phyloP scores from a whole-genome alignment of 1,140 invertebrate species.

The Nephila pilipes region DNA sequence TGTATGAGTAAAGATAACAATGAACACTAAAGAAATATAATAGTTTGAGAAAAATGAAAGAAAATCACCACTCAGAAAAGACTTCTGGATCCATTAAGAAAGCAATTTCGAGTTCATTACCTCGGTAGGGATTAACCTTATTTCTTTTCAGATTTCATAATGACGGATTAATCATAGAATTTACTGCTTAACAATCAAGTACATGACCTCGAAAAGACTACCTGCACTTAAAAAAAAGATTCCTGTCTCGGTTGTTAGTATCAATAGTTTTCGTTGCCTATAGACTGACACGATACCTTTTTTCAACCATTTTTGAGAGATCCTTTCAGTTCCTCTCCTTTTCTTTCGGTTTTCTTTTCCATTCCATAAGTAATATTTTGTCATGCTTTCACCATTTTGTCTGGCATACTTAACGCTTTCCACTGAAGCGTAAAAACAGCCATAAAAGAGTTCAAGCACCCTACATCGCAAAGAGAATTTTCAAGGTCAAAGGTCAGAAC shows the following conservation, averaged over 20 bases:
- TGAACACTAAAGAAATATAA: not conserved
- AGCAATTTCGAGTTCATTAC: slow-evolving; percentile 31
- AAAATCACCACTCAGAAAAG: slow-evolving; percentile 1
- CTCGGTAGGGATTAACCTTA: not conserved
- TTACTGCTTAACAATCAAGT: slow-evolving; percentile 3
- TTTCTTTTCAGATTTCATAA: slow-evolving; percentile 20
- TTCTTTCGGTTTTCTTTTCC: not conserved
- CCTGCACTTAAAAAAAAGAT: not conserved
- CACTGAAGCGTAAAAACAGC: slow-evolving; percentile 17
- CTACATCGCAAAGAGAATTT: not conserved
- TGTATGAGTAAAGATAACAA: not conserved
- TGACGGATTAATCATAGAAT: slow-evolving; percentile 25
- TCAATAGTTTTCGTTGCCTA: not conserved
- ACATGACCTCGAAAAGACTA: not conserved
- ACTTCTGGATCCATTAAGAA: slow-evolving; percentile 2
- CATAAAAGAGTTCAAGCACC: slow-evolving; percentile 7
- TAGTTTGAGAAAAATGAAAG: slow-evolving; percentile 7
- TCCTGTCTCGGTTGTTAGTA: not conserved
- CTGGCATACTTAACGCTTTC: not conserved
- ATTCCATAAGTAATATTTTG: slow-evolving; percentile 14
- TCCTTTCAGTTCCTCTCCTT: not conserved
- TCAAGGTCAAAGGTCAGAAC: not conserved
- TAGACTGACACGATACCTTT: slow-evolving; percentile 26
- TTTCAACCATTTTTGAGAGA: not conserved
- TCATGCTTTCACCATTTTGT: slow-evolving; percentile 23